Evolutionary conservation across 2,888 invertebrate genomes (phyloP), one percentile per base, ranked within the genome.

Genomic region (Electrophaes corylata): DNA sequence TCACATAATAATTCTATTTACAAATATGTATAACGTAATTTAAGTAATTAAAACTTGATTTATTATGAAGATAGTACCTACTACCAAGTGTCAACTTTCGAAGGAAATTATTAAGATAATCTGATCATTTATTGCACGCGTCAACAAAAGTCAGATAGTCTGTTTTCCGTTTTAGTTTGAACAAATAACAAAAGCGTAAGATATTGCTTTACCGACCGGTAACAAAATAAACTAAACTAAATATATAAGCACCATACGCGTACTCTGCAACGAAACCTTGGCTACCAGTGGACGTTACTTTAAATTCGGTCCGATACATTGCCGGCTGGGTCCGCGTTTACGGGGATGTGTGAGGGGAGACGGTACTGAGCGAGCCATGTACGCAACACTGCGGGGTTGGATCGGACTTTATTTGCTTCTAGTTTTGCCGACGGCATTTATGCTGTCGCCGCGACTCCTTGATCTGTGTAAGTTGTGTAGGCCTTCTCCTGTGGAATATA

Each of bases 401-500:
- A 46, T 57, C 47, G 46, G 50, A 57, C 64, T 81, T 76, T 90
- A 91, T 86, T 91, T 91, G 84, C 84, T 90, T 60, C 91, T 81
- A 67, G 86, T 81, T 74, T 89, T 90, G 70, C 95, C 95, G 69
- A 95, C 92, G 65, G 93, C 93, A 87, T 95, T 96, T 77, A 96
- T 93, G 75, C 96, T 95, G 81, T 96, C 96, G 73, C 96, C 95
- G 84, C 96, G 95, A 88, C 96, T 96, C 82, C 95, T 93, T 70
- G 96, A 95, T 83, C 96, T 94, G 83, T 96, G 95, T 81, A 96
- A 85, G 71, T 94, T 94, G 69, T 93, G 93, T 77, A 94, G 88
- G 64, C 94, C 94, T 79, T 95, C 95, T 76, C 93, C 94, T 95
- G 79, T 72, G 86, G 72, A 49, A 46, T 86, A 72, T 33, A 56